Evolutionary conservation across 2,113 vertebrate genomes (phyloP).

Genomic region (Collichthys lucidus): DNA sequence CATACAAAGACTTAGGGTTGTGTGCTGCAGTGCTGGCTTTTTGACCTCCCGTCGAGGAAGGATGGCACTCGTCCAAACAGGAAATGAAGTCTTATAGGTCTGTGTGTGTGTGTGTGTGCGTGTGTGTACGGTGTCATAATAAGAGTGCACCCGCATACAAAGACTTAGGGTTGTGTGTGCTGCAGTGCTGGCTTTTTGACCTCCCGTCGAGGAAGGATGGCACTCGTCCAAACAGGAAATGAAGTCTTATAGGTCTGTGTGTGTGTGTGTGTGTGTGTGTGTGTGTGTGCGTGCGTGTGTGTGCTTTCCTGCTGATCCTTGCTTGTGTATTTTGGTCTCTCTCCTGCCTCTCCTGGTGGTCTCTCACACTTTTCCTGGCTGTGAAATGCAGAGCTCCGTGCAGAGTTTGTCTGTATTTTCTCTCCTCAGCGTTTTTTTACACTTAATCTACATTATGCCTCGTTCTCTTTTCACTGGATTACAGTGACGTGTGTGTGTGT

Average conservation of each 20-base stretch:
- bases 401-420: constrained; percentile 9
- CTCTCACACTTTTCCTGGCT: constrained; percentile 17
- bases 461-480: constrained; percentile 6
- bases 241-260: constrained; percentile 33
- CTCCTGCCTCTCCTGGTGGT: constrained; percentile 11
- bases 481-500: background rate
- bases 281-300: no score
- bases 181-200: constrained; percentile 46
- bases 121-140: constrained; percentile 6
- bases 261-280: constrained; percentile 7
- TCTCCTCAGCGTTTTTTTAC: constrained; percentile 14
- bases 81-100: constrained; percentile 59
- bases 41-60: constrained; percentile 61
- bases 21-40: constrained; percentile 49
- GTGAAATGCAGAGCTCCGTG: constrained; percentile 20
- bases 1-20: constrained; percentile 4
- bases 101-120: background rate
- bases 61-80: constrained; percentile 73
- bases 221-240: constrained; percentile 73
- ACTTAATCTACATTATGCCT: background rate
- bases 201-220: constrained; percentile 68
- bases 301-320: constrained; percentile 59
- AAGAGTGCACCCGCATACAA: constrained; percentile 5
- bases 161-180: constrained; percentile 36
- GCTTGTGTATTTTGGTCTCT: constrained; percentile 47